Base-by-base conservation (phyloP, 1,140 invertebrate species). In the Musca domestica region DNA sequence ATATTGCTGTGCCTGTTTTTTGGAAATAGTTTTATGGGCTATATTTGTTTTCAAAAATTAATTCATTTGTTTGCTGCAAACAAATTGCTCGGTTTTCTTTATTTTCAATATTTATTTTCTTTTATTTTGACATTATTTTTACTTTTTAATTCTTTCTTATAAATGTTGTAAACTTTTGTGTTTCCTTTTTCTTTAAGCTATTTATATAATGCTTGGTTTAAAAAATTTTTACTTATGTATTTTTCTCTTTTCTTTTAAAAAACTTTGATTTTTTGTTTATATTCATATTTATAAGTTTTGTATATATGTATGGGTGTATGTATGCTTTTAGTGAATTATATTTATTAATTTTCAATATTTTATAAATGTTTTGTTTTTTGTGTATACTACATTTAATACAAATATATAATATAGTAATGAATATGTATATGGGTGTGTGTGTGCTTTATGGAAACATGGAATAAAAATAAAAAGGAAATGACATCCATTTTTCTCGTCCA, bases 271-370 rank as follows among this genome's bases (percentile, higher is more conserved):
- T 68, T 68, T 56, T n/a, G n/a, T n/a, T 51, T 67, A 70, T 49
- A 54, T 64, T 27, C 64, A 19, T 61, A 63, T 67, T 47, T 70
- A 56, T 67, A 52, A 52, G 68, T 49, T 68, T 70, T 69, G 41
- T 66, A 48, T 66, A 66, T 66, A 52, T 72, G 71, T 67, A 68
- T 70, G 19, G 48, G 64, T 71, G 54, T 70, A 48, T 71, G 63
- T 72, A 69, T 68, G 56, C 47, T 64, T 74, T 77, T 76, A 74
- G 74, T 77, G 66, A 64, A 30, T 56, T 41, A 58, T 52, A 52
- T 27, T 7, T 58, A 58, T n/a, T 27, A 56, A 56, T 56, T 58
- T 15, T 51, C 65, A 67, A 66, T 56, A 66, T 64, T 70, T 65
- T 70, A 52, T 70, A 61, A 72, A 64, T 71, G 7, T 74, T 47